These are phyloP conservation scores for Hippocampus comes DNA, from an alignment of 2,113 vertebrate genomes.

Conservation along the genomic window DNA sequence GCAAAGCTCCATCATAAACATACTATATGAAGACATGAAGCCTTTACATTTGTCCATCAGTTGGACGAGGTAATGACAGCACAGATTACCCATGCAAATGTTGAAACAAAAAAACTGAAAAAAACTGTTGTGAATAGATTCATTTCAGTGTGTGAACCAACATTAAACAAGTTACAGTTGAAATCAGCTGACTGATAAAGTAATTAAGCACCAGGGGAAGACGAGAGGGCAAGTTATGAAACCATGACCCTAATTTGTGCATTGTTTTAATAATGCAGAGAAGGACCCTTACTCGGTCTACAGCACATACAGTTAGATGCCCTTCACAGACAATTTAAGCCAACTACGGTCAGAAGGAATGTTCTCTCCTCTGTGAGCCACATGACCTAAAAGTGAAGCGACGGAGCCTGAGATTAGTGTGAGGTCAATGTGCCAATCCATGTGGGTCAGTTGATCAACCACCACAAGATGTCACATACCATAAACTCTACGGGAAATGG, in stretches of 20 bases:
- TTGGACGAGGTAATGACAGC: not conserved
- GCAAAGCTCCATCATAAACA: too few relatives aligned
- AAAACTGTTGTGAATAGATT: constrained; percentile 11
- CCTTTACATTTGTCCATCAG: not conserved
- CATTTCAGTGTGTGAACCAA: not conserved
- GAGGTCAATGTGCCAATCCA: constrained; percentile 21
- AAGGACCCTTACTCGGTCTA: not conserved
- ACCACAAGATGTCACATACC: constrained; percentile 29
- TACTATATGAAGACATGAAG: too few relatives aligned
- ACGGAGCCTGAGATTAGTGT: constrained; percentile 27
- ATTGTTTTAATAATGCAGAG: constrained; percentile 20
- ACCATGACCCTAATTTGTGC: constrained; percentile 33
- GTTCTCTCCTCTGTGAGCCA: constrained; percentile 26
- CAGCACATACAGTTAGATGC: not conserved
- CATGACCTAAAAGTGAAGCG: constrained; percentile 44
- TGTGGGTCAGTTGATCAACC: constrained; percentile 35
- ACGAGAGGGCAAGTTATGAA: constrained; percentile 30
- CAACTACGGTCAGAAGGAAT: constrained; percentile 32
- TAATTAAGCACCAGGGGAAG: not conserved
- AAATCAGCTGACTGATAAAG: constrained; percentile 3
- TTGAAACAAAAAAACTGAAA: constrained; percentile 4
- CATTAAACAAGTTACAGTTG: not conserved
- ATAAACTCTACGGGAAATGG: constrained; percentile 7
- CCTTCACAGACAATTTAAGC: constrained; percentile 19
- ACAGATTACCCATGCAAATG: not conserved